Evolutionary conservation across 2,113 vertebrate species (phyloP), one percentile per base, ranked within the genome.

Genomic region (Pungitius pungitius): DNA sequence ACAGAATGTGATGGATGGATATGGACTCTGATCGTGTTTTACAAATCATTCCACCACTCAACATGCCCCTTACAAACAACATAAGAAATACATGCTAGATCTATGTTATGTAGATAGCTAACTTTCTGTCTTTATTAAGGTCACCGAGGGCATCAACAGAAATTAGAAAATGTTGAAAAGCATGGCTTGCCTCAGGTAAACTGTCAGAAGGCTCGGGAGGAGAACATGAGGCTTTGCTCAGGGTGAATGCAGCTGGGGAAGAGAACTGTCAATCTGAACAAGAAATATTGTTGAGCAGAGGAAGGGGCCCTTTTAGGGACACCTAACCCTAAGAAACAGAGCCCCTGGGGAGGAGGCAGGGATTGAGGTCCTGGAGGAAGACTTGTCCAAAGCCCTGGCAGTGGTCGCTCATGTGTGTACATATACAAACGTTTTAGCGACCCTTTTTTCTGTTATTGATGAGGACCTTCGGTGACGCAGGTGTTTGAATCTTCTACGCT

Each of bases 1-100:
- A 35, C 10, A 45, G 15, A 47, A 58, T 65, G 27, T 20, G 30
- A 57, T 47, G 20, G 22, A 35, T 65, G 72, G 55, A 65, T 55
- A 26, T 33, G 45, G 20, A 58, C 20, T 22, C 8, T 7, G 12
- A 57, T 22, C 35, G n/a, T n/a, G n/a, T 22, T 22, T 1, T 1
- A 52, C 22, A 24, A 12, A 35, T 11, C 4, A 45, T 45, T 33
- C 11, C 54, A 45, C n/a, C 67, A 17, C 6, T 42, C 18, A 14
- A 39, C 40, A 67, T 27, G 8, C 27, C 37, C 13, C 35, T 10
- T 1, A 7, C 9, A 35, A 12, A 58, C 9, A 4, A 3, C n/a
- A 45, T 4, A 15, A 12, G 10, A 63, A 26, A 27, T 45, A 13
- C 10, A 6, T 49, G 18, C 43, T 15, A 2, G 43, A 30, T 17